These are phyloP conservation scores for Anolis carolinensis DNA, from an alignment of 2,113 vertebrate species.

Conservation along the genomic window DNA sequence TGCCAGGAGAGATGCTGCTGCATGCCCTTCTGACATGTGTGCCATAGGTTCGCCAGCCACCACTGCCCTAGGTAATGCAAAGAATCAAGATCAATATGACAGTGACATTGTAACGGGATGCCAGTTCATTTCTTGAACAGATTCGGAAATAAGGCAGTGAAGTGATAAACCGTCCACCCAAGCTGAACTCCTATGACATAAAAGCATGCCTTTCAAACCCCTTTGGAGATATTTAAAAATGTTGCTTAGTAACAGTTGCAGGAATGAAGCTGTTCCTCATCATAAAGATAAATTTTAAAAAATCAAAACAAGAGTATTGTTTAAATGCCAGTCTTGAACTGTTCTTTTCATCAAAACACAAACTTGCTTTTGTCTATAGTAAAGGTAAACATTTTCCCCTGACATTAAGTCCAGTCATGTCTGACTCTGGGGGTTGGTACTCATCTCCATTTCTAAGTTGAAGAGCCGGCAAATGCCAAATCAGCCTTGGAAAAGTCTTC, in stretches of 20 bases:
- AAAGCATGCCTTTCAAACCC: constrained; percentile 57
- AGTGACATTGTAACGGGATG: too few relatives aligned
- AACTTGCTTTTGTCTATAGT: constrained; percentile 46
- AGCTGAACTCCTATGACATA: constrained; percentile 43
- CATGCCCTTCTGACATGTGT: too few relatives aligned
- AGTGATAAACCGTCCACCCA: constrained; percentile 20
- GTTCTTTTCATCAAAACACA: constrained; percentile 43
- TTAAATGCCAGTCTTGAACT: constrained; percentile 26
- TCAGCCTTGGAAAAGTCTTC: too few relatives aligned
- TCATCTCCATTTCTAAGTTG: too few relatives aligned
- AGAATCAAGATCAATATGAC: background rate
- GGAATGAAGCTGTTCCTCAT: constrained; percentile 52
- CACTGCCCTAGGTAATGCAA: background rate
- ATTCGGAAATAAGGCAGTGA: background rate
- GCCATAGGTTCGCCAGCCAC: too few relatives aligned
- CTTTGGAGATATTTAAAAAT: constrained; percentile 57
- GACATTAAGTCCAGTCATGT: too few relatives aligned
- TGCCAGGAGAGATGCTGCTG: too few relatives aligned
- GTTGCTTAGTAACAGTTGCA: constrained; percentile 74
- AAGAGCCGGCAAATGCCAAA: too few relatives aligned
- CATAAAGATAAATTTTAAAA: constrained; percentile 47
- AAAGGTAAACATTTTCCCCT: too few relatives aligned
- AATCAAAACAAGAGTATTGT: constrained; percentile 8
- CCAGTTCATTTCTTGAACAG: background rate
- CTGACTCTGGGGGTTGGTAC: too few relatives aligned